phyloP scores from a whole-genome alignment of 1,140 invertebrate species.

The Zaprionus capensis region DNA sequence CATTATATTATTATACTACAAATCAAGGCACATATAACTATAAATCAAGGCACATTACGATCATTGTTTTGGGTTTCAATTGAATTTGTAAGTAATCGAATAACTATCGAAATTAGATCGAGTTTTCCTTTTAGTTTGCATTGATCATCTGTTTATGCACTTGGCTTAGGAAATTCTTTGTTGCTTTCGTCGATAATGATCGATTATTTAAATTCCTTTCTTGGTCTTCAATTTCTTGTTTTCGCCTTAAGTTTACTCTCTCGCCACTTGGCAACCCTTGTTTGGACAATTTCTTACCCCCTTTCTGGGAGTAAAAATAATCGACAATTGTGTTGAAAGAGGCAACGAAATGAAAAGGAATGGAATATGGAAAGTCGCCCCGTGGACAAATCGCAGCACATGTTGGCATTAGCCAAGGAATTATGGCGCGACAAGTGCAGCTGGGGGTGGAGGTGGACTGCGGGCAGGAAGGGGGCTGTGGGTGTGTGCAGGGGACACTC shows the following conservation, averaged over 20 bases:
- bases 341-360: not conserved
- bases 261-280: too few species aligned
- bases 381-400: conserved; percentile 71
- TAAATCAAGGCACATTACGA: not conserved
- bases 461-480: not conserved
- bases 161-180: too few species aligned
- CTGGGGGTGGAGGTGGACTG: not conserved
- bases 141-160: too few species aligned
- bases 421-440: conserved; percentile 69
- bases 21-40: not conserved
- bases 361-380: conserved; percentile 21
- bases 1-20: too few species aligned
- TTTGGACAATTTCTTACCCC: conserved; percentile 17
- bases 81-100: not conserved
- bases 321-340: conserved; percentile 13
- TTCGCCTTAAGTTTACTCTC: too few species aligned
- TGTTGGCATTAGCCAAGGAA: conserved; percentile 73
- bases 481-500: conserved; percentile 1
- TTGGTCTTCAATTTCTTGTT: too few species aligned
- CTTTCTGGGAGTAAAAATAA: conserved; percentile 31
- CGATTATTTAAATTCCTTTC: too few species aligned
- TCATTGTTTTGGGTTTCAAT: not conserved
- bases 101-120: not conserved
- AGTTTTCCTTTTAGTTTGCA: too few species aligned
- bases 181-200: too few species aligned